Evolutionary conservation across 92 coral and sea anemone genomes (phyloP), one percentile per base, ranked within the genome.

Genomic region (Diadumene lineata): DNA sequence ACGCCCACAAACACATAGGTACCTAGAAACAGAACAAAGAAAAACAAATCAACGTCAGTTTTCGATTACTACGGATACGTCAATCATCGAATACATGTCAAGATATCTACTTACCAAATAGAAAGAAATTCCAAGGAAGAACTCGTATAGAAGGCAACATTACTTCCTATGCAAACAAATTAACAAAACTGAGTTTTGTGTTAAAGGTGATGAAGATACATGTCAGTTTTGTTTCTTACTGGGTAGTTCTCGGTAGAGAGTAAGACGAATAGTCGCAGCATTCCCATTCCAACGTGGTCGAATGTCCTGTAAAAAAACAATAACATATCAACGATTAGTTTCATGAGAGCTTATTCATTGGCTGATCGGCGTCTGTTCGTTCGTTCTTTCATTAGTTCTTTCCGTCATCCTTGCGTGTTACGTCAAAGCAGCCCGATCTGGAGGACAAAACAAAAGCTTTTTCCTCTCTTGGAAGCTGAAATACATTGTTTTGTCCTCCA

Each of bases 161-260:
- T 1, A 91, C 90, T 72, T 91, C 97, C 97, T 91, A 77, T n/a
- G 15, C 27, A 23, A 18, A 55, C 15, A 46, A 74, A 34, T 19
- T 57, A 8, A 78, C 34, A 56, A 31, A 21, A 18, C 48, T 38
- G 48, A 4, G 13, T 17, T 2, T 16, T 2, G 29, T 31, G 28
- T 18, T 15, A n/a, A n/a, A n/a, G n/a, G n/a, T n/a, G n/a, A n/a
- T n/a, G n/a, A n/a, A n/a, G n/a, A n/a, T n/a, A n/a, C n/a, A n/a
- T n/a, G n/a, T n/a, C n/a, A n/a, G n/a, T n/a, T 73, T 48, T 0
- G 58, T 4, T 0, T 34, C 94, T 86, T 31, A 90, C 96, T 69
- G 96, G 96, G 68, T 78, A 90, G 60, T 90, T 90, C 60, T 90
- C 96, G 10, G 96, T 90, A 0, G 96, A 90, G n/a, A 90, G 86